Evolutionary conservation across 2,113 vertebrate genomes (phyloP).

Genomic region (Toxotes chatareus): DNA sequence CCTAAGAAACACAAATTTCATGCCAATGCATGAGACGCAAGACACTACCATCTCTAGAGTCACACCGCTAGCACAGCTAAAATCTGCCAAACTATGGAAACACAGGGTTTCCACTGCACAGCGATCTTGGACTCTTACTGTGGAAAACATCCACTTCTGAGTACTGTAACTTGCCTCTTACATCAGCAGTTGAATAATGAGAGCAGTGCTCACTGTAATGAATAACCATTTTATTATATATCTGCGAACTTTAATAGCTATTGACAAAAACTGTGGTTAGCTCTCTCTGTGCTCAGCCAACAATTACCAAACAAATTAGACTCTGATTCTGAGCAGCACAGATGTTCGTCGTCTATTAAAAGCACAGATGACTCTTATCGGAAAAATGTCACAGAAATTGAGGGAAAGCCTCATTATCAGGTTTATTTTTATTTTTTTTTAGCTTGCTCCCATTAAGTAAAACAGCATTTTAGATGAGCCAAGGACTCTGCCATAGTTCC

Average conservation of each 20-base stretch:
- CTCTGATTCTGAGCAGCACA: slow-evolving; percentile 42
- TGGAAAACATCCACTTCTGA: neutral
- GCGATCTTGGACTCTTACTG: neutral
- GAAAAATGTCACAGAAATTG: slow-evolving; percentile 70
- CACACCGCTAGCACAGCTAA: neutral
- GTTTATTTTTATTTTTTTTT: slow-evolving; percentile 68
- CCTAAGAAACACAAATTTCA: neutral
- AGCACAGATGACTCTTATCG: slow-evolving; percentile 76
- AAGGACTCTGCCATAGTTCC: slow-evolving; percentile 40
- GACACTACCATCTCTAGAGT: neutral
- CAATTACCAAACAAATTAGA: slow-evolving; percentile 78
- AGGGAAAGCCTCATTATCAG: slow-evolving; percentile 79
- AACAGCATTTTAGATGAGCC: slow-evolving; percentile 56
- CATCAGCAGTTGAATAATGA: slow-evolving; percentile 46
- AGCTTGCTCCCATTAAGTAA: slow-evolving; percentile 55
- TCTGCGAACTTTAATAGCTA: slow-evolving; percentile 75
- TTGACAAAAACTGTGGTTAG: slow-evolving; percentile 68
- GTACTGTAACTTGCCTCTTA: slow-evolving; percentile 1
- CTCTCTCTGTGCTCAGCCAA: slow-evolving; percentile 50
- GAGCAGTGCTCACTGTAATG: slow-evolving; percentile 33
- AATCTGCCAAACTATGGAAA: neutral
- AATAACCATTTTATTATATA: slow-evolving; percentile 62
- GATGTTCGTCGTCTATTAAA: slow-evolving; percentile 76
- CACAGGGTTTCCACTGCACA: neutral
- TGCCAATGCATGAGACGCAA: neutral